A percentile compares a stretch with the other conserved stretches of the same genome.
Evolutionary conservation across 2,888 invertebrate genomes (phyloP).

Genomic region (Thera britannica): DNA sequence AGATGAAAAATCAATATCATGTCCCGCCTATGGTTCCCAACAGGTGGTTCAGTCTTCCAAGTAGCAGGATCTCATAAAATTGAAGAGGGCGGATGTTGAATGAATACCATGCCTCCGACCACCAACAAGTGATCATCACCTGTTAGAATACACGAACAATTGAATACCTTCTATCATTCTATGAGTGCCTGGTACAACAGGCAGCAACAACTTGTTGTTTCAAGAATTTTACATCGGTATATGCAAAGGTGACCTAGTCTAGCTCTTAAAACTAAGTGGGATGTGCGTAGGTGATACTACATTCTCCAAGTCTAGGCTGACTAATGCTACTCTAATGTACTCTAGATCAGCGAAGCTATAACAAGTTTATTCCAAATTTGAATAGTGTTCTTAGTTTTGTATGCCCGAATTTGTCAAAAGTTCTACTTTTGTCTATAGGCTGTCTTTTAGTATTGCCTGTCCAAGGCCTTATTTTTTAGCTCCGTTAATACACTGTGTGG

Average conservation of each 20-base stretch:
- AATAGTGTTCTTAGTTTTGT: no score
- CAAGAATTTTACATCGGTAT: neutral
- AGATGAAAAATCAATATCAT: no score
- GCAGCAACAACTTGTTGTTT: neutral
- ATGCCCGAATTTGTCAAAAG: no score
- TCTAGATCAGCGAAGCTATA: no score
- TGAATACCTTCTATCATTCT: neutral
- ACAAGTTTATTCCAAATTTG: neutral
- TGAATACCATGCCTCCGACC: neutral
- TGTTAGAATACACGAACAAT: neutral
- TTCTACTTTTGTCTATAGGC: no score
- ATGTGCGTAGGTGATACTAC: conserved; percentile 6
- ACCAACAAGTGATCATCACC: conserved; percentile 6
- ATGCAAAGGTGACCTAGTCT: neutral
- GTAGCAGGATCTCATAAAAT: neutral
- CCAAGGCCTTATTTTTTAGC: no score
- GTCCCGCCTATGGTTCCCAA: no score
- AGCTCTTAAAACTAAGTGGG: conserved; percentile 3
- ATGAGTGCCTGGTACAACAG: neutral
- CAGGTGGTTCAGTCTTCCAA: no score
- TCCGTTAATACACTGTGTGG: no score
- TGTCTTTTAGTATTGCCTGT: no score
- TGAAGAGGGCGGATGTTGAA: neutral
- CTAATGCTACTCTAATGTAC: neutral
- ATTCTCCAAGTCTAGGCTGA: neutral